These are phyloP conservation scores for Hemicordylus capensis DNA, from an alignment of 2,113 vertebrate species.

Conservation along the genomic window DNA sequence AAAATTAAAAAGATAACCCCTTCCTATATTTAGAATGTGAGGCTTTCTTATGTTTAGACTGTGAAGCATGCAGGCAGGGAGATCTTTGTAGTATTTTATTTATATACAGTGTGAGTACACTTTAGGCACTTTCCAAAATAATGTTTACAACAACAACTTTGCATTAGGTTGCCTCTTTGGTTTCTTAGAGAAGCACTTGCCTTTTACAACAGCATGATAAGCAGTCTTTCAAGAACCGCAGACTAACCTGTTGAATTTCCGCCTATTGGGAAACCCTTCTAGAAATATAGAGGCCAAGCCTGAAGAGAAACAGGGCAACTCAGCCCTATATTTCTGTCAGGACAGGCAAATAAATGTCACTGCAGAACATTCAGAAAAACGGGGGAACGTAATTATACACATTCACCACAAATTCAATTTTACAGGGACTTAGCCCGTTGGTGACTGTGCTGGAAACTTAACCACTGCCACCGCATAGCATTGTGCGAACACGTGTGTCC, in stretches of 20 bases:
- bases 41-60: too few species aligned
- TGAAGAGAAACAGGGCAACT: not conserved
- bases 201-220: not conserved
- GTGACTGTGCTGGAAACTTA: too few species aligned
- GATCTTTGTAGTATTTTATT: too few species aligned
- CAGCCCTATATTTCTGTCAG: too few species aligned
- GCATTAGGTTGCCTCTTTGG: not conserved
- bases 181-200: not conserved
- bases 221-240: not conserved
- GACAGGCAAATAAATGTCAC: not conserved
- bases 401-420: not conserved
- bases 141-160: not conserved
- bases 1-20: too few species aligned
- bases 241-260: not conserved
- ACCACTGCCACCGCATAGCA: too few species aligned
- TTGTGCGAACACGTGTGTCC: too few species aligned
- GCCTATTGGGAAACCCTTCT: not conserved
- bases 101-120: not conserved
- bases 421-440: not conserved
- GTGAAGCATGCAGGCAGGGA: too few species aligned
- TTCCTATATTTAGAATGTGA: too few species aligned
- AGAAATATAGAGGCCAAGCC: not conserved
- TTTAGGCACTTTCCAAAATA: too few species aligned
- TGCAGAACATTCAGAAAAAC: too few species aligned
- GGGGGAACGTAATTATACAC: not conserved